Evolutionary conservation across 2,888 invertebrate species (phyloP).

Genomic region (Ophioninae sp.): DNA sequence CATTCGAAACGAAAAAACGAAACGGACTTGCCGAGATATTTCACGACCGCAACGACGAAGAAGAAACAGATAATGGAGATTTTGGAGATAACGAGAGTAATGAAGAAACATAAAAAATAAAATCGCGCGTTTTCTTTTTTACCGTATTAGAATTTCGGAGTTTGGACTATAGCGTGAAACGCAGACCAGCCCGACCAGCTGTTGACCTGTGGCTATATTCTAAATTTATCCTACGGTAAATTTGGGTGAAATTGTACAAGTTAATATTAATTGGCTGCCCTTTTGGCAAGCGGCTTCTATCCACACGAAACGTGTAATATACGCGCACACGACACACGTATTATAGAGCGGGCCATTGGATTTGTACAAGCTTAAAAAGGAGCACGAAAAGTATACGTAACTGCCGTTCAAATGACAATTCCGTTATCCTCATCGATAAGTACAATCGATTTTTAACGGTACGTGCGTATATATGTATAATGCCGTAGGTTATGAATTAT

Average conservation of each 20-base stretch:
- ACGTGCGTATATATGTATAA: slow-evolving; percentile 62
- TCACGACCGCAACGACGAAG: slow-evolving; percentile 12
- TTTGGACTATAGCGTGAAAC: slow-evolving; percentile 38
- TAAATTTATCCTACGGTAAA: slow-evolving; percentile 59
- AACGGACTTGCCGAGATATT: slow-evolving; percentile 9
- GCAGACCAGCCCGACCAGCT: slow-evolving; percentile 16
- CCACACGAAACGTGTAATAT: slow-evolving; percentile 56
- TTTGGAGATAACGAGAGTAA: background rate
- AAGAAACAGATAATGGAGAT: background rate
- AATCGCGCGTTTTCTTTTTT: slow-evolving; percentile 2
- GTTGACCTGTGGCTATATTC: slow-evolving; percentile 57
- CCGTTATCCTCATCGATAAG: slow-evolving; percentile 54
- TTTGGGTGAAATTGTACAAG: slow-evolving; percentile 61
- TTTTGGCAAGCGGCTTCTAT: slow-evolving; percentile 62
- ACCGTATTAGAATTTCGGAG: slow-evolving; percentile 7
- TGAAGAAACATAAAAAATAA: background rate
- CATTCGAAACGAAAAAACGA: slow-evolving; percentile 6
- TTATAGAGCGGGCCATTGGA: slow-evolving; percentile 51
- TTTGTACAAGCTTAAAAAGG: slow-evolving; percentile 68
- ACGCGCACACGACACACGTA: slow-evolving; percentile 31
- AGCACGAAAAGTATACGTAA: slow-evolving; percentile 68
- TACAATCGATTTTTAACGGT: slow-evolving; percentile 54
- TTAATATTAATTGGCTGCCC: slow-evolving; percentile 65
- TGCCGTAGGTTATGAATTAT: slow-evolving; percentile 53
- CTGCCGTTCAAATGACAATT: slow-evolving; percentile 71